These are phyloP conservation scores for Petrocephalus sullivani DNA, from an alignment of 2,797 vertebrate genomes.

Conservation along the genomic window DNA sequence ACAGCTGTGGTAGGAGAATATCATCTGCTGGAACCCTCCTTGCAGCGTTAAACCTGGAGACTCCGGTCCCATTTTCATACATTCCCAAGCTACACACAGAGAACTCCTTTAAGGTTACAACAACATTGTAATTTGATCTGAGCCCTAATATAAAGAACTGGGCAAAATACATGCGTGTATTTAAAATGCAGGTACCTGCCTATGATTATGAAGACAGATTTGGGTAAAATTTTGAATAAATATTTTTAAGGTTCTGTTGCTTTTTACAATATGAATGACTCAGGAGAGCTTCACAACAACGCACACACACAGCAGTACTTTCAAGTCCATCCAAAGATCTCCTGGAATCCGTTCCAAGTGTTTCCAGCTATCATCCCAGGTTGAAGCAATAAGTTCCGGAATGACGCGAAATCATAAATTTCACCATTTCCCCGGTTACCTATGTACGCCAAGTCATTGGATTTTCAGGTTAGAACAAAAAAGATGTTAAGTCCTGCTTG, in stretches of 20 bases:
- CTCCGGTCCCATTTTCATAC: not conserved
- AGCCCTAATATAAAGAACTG: not conserved
- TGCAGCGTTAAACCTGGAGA: not conserved
- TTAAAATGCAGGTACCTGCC: not conserved
- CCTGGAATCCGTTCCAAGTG: not conserved
- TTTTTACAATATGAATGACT: not conserved
- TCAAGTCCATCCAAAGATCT: not conserved
- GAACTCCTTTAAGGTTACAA: not conserved
- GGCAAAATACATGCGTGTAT: not conserved
- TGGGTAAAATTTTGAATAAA: not conserved
- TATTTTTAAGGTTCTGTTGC: not conserved
- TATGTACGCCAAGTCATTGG: too few relatives aligned
- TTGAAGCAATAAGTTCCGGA: not conserved
- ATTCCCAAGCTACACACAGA: not conserved
- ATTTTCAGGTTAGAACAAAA: too few relatives aligned
- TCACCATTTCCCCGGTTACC: too few relatives aligned
- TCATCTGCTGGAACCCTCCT: not conserved
- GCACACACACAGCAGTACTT: not conserved
- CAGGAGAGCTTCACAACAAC: not conserved
- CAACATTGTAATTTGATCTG: not conserved
- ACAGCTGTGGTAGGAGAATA: slow-evolving; percentile 16
- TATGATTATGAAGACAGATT: not conserved
- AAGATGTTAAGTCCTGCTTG: not conserved
- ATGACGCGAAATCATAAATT: too few relatives aligned
- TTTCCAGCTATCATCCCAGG: not conserved